Conservation (phyloP, 2,113 vertebrate genomes). For the Platanista minor region DNA sequence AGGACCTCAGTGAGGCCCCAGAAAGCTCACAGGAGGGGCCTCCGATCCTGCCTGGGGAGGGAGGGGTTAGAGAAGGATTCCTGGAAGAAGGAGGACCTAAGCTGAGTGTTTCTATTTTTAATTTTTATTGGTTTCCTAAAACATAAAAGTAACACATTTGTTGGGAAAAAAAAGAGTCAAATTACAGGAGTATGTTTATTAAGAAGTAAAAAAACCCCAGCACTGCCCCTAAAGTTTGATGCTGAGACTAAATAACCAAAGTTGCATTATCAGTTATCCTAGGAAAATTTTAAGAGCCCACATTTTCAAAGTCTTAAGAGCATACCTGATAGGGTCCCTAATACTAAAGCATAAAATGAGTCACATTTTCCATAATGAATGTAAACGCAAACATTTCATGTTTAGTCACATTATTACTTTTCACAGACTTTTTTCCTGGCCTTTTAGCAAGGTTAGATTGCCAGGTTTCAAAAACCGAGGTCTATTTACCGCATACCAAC, state of each 20-base stretch:
- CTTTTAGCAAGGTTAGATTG: not conserved
- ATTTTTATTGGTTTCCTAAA: constrained; percentile 61
- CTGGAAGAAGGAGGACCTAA: constrained; percentile 52
- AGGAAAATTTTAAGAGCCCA: not conserved
- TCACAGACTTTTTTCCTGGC: not conserved
- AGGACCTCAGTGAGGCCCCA: not conserved
- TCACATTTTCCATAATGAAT: not conserved
- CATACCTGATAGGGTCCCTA: too few relatives aligned
- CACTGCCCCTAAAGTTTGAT: not conserved
- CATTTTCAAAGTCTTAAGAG: not conserved
- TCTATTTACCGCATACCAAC: not conserved
- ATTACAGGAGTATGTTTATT: not conserved
- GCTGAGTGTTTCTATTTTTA: constrained; percentile 48
- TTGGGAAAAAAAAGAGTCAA: not conserved
- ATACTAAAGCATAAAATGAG: not conserved
- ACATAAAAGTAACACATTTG: constrained; percentile 49
- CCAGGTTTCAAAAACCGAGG: not conserved
- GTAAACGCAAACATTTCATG: not conserved
- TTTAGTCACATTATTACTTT: not conserved
- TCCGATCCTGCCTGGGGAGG: not conserved
- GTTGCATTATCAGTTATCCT: not conserved
- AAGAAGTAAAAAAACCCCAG: not conserved
- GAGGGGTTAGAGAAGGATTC: constrained; percentile 30
- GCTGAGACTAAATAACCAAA: not conserved
- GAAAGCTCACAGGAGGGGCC: constrained; percentile 1